These are phyloP conservation scores for Podargus strigoides DNA, from an alignment of 2,797 vertebrate species.

Conservation along the genomic window DNA sequence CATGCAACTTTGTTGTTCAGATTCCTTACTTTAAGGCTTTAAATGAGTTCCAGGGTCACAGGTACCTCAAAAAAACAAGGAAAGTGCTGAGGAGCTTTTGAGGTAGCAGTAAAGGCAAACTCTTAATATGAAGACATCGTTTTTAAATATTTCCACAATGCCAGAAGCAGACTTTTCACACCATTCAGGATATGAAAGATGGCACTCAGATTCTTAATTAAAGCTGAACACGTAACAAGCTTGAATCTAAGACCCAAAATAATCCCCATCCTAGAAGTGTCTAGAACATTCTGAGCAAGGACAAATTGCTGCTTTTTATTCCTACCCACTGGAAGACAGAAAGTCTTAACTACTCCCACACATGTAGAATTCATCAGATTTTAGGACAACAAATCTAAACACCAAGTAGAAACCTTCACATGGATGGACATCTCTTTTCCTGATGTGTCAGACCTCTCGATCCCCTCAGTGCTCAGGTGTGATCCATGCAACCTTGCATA, in stretches of 20 bases:
- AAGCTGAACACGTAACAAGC: neutral
- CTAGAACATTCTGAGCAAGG: neutral
- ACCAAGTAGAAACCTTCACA: neutral
- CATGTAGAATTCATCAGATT: neutral
- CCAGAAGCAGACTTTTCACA: neutral
- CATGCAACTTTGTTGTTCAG: neutral
- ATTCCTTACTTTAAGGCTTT: neutral
- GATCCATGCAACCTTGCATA: neutral
- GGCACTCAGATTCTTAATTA: neutral
- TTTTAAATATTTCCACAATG: neutral
- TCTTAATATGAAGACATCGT: neutral
- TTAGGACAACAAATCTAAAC: neutral
- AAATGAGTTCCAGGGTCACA: neutral
- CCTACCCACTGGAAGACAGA: neutral
- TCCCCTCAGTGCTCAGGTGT: neutral
- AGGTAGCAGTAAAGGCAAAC: neutral
- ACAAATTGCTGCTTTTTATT: neutral
- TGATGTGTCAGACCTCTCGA: neutral
- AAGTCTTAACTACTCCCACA: rapidly evolving
- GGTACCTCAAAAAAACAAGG: neutral
- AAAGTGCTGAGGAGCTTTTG: neutral
- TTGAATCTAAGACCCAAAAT: neutral
- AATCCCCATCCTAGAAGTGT: neutral
- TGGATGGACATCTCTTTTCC: neutral
- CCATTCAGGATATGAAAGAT: neutral